Base-by-base conservation (phyloP, 2,113 vertebrate genomes). In the Nestor notabilis region DNA sequence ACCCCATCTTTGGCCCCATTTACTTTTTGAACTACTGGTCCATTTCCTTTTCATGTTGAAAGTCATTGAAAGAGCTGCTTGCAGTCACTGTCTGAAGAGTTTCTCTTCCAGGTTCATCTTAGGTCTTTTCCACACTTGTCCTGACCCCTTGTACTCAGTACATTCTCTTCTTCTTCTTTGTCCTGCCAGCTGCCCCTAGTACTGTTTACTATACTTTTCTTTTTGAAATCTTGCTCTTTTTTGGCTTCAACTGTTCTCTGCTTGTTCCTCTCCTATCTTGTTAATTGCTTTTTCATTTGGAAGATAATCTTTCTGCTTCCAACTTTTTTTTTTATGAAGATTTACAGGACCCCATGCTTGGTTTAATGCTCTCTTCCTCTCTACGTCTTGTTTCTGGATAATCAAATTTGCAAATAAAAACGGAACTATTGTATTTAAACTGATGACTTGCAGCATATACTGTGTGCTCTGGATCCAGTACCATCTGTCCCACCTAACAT, bases 151-250 rank as follows among this genome's bases (percentile, higher is more conserved):
- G 84, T 95, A 35, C 87, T 90, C 24, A 0, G 82, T 87, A 93
- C 78, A 33, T 95, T 96, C 78, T 37, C 63, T 95, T 96, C 95
- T 44, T 96, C 3, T 75, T 87, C 49, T 93, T 66, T 70, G 66
- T 93, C 83, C 82, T 68, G 66, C 84, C 84, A 96, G 66, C 84
- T 94, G 89, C 56, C 10, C 76, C 70, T 76, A 82, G 63, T 69
- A 41, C n/a, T 91, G 78, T 96, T 96, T 94, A 94, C 91, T 96
- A 18, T 86, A 23, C 20, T 94, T 83, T 75, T 53, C 46, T 94
- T 91, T 68, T 80, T 87, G 66, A 87, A 93, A 52, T 88, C 70
- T 83, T 88, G 28, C 27, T 10, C 18, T 53, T 83, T 63, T n/a
- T 63, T 46, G 15, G 16, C 12, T 23, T 72, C 65, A 53, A 21